Percentiles rank a stretch among this genome's conserved stretches.
Conservation (phyloP, 2,888 invertebrate species). For the Aphidoletes aphidimyza region DNA sequence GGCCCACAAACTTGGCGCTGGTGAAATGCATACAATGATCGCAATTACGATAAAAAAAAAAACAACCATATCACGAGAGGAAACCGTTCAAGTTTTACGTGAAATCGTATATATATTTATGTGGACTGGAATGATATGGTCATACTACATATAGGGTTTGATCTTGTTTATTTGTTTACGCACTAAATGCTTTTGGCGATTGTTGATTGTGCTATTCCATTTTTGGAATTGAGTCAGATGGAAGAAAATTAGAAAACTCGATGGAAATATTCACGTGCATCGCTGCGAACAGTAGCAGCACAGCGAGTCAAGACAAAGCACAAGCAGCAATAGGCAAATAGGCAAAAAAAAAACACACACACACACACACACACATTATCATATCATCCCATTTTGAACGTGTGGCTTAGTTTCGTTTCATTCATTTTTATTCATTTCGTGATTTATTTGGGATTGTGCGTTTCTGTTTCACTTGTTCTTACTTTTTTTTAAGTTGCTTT, state of each 20-base stretch:
- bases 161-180: background rate
- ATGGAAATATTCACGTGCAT: background rate
- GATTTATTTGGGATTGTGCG: slow-evolving; percentile 25
- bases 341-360: background rate
- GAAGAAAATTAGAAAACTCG: slow-evolving; percentile 11
- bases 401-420: slow-evolving; percentile 2
- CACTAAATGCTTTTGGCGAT: background rate
- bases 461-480: slow-evolving; percentile 31
- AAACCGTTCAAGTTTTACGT: background rate
- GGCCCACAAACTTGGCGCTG: too few species aligned
- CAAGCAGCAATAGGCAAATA: background rate
- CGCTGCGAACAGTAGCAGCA: too few species aligned
- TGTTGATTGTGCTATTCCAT: slow-evolving; percentile 26
- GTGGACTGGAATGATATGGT: background rate
- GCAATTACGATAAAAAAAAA: background rate
- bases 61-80: background rate
- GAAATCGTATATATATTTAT: background rate
- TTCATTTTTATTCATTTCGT: slow-evolving; percentile 4
- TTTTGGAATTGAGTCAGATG: slow-evolving; percentile 26
- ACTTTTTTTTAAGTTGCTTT: background rate
- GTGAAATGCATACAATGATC: background rate
- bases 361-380: background rate
- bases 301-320: too few species aligned
- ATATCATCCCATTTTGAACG: slow-evolving; percentile 10
- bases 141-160: slow-evolving; percentile 39